Base-by-base conservation (phyloP, 92 coral and sea anemone species). In the Bergia sp. region DNA sequence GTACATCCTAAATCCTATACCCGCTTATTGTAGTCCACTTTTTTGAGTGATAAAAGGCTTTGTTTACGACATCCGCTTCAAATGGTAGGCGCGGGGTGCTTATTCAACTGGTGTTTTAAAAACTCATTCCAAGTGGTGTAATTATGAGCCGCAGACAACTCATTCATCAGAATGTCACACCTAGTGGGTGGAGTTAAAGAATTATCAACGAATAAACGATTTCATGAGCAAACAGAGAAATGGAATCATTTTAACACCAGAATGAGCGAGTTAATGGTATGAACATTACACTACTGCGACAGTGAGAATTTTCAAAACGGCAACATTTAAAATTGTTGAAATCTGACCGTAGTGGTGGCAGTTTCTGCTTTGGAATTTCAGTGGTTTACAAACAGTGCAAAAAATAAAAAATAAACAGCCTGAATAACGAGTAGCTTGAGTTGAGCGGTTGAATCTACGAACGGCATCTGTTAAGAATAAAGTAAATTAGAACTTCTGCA, bases 231-330 rank as follows among this genome's bases (percentile, higher is more conserved):
- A 55, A 11, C 44, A 81, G 13, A 81, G 47, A 43, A 82, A 5
- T 43, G 21, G 76, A 82, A 67, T 82, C 77, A 66, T 82, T 66
- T 67, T 82, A 67, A 82, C 57, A 66, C 61, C 77, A 67, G 72
- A 53, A 53, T 53, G 58, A 11, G 16, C 58, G 58, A 11, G 16
- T 18, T 53, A 18, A 11, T 3, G 13, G 58, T 8, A 53, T 53
- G 83, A 12, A 49, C 37, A 50, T 49, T 49, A 53, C 15, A 3
- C 6, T 36, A 36, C 39, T 36, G 37, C 8, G 44, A 11, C 55
- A 67, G 5, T 1, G 74, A n/a, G 37, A 8, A 7, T 74, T 37
- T 11, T 37, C 83, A 79, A 79, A 44, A 49, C 65, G 29, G 29
- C 29, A 7, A 1, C 20, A 3, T 57, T 57, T 3, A 57, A 18